These are phyloP conservation scores for Ostrea edulis DNA, from an alignment of 1,140 invertebrate species.

Conservation along the genomic window DNA sequence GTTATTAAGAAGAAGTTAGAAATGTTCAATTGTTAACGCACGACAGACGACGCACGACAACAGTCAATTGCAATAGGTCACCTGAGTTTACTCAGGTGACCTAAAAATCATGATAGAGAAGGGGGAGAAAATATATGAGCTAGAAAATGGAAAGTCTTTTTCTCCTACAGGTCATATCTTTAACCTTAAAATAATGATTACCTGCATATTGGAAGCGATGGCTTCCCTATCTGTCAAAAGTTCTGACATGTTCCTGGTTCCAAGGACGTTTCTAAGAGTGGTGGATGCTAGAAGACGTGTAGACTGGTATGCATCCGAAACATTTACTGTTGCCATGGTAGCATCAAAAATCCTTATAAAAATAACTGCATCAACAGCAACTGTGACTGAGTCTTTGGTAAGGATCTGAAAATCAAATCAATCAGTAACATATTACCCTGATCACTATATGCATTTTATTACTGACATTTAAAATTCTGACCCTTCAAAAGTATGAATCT, in stretches of 20 bases:
- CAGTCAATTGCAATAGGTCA: too few species aligned
- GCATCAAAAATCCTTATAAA: slow-evolving; percentile 96
- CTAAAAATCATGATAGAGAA: too few species aligned
- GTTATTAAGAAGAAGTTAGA: too few species aligned
- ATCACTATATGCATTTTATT: background rate
- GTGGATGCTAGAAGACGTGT: slow-evolving; percentile 80
- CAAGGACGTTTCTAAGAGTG: slow-evolving; percentile 89
- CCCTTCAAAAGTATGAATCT: too few species aligned
- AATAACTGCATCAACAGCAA: slow-evolving; percentile 92
- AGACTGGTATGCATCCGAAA: slow-evolving; percentile 92
- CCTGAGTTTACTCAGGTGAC: too few species aligned
- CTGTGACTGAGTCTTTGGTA: slow-evolving; percentile 94
- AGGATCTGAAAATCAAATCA: slow-evolving; percentile 84
- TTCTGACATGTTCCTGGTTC: slow-evolving; percentile 93
- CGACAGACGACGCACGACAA: too few species aligned
- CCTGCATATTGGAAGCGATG: slow-evolving; percentile 93
- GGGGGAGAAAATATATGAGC: too few species aligned
- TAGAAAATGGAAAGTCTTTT: too few species aligned
- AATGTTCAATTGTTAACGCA: too few species aligned
- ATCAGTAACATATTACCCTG: background rate
- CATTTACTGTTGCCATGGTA: slow-evolving; percentile 96
- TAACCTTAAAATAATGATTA: slow-evolving; percentile 51
- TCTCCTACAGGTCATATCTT: too few species aligned
- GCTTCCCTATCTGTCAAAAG: slow-evolving; percentile 93
- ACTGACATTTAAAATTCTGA: background rate